phyloP scores from a whole-genome alignment of 2,888 invertebrate species.

The Cephalotes varians region DNA sequence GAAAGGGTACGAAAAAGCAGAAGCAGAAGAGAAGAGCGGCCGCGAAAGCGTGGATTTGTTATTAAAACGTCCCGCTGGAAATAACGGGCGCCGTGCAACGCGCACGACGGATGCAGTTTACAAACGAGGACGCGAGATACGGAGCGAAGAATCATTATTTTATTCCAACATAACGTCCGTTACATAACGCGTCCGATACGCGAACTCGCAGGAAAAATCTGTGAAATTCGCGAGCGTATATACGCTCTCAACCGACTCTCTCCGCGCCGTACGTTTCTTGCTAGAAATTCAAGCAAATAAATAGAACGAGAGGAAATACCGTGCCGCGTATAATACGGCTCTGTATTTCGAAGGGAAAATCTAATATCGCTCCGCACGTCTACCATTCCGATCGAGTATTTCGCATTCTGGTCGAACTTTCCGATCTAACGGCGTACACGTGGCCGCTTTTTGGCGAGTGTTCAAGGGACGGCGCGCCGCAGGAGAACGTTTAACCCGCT shows the following conservation, averaged over 20 bases:
- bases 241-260: background rate
- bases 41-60: conserved; percentile 59
- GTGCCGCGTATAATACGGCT: background rate
- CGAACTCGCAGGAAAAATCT: conserved; percentile 33
- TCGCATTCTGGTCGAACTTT: conserved; percentile 14
- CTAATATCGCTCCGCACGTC: background rate
- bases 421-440: conserved; percentile 26
- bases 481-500: conserved; percentile 44
- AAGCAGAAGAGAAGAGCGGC: conserved; percentile 31
- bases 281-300: conserved; percentile 19
- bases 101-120: conserved; percentile 52
- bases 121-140: conserved; percentile 52
- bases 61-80: conserved; percentile 60
- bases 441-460: conserved; percentile 36
- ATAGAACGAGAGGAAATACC: conserved; percentile 25
- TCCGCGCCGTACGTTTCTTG: conserved; percentile 8
- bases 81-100: conserved; percentile 48
- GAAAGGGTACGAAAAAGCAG: conserved; percentile 27
- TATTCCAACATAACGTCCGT: conserved; percentile 49
- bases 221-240: conserved; percentile 26
- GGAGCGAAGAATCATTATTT: conserved; percentile 48
- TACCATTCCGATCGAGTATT: conserved; percentile 22
- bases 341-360: conserved; percentile 21
- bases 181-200: conserved; percentile 38
- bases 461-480: conserved; percentile 28